Percentiles rank a stretch among this genome's conserved stretches.
Conservation (phyloP, 2,113 vertebrate genomes). For the Hyla sarda region DNA sequence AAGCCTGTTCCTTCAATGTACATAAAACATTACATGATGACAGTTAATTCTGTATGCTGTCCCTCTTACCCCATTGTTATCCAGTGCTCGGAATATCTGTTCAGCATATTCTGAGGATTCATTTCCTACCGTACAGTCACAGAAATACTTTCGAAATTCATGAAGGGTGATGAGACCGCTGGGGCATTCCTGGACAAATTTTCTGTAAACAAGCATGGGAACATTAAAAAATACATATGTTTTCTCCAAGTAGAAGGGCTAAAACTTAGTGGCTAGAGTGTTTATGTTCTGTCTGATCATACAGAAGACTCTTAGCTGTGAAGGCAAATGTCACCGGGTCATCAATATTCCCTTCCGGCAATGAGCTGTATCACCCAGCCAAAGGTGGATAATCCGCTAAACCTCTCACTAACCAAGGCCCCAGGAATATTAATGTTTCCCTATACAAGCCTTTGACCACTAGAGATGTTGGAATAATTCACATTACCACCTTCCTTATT, state of each 20-base stretch:
- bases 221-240: not conserved
- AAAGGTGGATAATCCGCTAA: too few relatives aligned
- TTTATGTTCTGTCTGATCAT: too few relatives aligned
- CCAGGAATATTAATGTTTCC: too few relatives aligned
- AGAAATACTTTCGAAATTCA: conserved; percentile 75
- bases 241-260: not conserved
- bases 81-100: conserved; percentile 70
- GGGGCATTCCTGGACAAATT: conserved; percentile 72
- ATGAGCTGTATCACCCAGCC: too few relatives aligned
- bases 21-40: not conserved
- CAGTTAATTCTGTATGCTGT: not conserved
- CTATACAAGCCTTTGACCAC: too few relatives aligned
- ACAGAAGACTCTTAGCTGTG: too few relatives aligned
- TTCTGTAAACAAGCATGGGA: conserved; percentile 61
- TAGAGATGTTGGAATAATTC: too few relatives aligned
- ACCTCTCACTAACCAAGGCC: too few relatives aligned
- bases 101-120: conserved; percentile 68
- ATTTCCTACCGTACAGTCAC: conserved; percentile 68
- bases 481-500: too few relatives aligned
- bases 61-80: conserved; percentile 67
- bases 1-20: not conserved
- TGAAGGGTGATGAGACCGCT: conserved; percentile 72
- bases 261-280: too few relatives aligned
- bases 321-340: too few relatives aligned
- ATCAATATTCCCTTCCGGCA: too few relatives aligned